These are phyloP conservation scores for Flexamia atlantica DNA, from an alignment of 2,888 invertebrate genomes.

Conservation along the genomic window DNA sequence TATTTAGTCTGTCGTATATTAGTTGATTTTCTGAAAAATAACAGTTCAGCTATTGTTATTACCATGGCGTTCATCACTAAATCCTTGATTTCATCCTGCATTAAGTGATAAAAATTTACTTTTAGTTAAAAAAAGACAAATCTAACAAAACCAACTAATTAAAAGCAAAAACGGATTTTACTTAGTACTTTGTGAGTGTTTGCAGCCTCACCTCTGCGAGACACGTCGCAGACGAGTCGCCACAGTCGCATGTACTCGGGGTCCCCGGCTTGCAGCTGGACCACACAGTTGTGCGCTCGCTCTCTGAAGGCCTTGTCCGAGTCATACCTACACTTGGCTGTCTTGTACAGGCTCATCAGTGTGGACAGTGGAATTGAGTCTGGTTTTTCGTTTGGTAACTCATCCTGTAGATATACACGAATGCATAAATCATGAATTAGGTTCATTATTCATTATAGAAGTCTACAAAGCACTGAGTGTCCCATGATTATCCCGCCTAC, in stretches of 20 bases:
- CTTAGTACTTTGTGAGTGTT: too few species aligned
- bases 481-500: too few species aligned
- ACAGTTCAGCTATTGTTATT: not conserved
- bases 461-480: too few species aligned
- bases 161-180: too few species aligned
- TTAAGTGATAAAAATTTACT: too few species aligned
- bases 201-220: slow-evolving; percentile 76
- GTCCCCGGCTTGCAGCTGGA: slow-evolving; percentile 92
- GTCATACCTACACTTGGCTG: slow-evolving; percentile 87
- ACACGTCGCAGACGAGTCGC: slow-evolving; percentile 97
- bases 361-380: slow-evolving; percentile 94
- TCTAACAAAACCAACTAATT: too few species aligned
- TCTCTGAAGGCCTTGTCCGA: slow-evolving; percentile 95
- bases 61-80: too few species aligned
- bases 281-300: slow-evolving; percentile 95
- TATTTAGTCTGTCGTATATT: slow-evolving; percentile 92
- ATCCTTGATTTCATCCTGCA: too few species aligned
- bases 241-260: slow-evolving; percentile 92
- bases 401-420: not conserved
- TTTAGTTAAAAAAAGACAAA: too few species aligned
- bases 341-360: slow-evolving; percentile 90
- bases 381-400: slow-evolving; percentile 85
- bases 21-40: slow-evolving; percentile 86
- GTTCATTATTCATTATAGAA: too few species aligned
- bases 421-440: too few species aligned